Evolutionary conservation across 2,888 invertebrate genomes (phyloP).

Genomic region (Cordylochernes scorpioides): DNA sequence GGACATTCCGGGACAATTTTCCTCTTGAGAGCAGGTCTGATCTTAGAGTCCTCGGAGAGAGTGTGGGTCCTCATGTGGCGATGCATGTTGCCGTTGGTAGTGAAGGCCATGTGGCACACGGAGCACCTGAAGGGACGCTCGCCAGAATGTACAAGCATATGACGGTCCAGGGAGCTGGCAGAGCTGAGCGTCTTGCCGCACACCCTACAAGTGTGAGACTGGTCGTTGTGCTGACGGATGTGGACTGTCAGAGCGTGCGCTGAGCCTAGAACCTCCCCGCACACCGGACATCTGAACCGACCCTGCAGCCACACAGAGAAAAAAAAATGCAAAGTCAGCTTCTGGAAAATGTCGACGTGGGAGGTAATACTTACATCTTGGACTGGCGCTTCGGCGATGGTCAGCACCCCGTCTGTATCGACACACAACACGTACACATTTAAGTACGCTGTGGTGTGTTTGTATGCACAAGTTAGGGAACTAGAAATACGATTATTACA

Average conservation of each 20-base stretch:
- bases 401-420: too few relatives aligned
- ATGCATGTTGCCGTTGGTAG: slow-evolving; percentile 62
- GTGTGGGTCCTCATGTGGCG: slow-evolving; percentile 47
- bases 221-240: slow-evolving; percentile 29
- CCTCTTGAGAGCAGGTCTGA: slow-evolving; percentile 2
- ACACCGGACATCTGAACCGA: slow-evolving; percentile 44
- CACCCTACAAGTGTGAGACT: slow-evolving; percentile 34
- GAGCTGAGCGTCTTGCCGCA: slow-evolving; percentile 44
- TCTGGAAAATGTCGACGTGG: too few relatives aligned
- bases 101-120: slow-evolving; percentile 48
- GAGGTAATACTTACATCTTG: too few relatives aligned
- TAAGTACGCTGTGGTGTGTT: too few relatives aligned
- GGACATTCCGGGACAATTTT: slow-evolving; percentile 1
- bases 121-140: slow-evolving; percentile 52
- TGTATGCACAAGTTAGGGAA: too few relatives aligned
- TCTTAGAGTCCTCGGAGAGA: slow-evolving; percentile 8
- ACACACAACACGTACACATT: too few relatives aligned
- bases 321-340: too few relatives aligned
- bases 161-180: slow-evolving; percentile 46
- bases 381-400: too few relatives aligned
- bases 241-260: slow-evolving; percentile 41
- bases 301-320: too few relatives aligned
- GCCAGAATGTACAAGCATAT: slow-evolving; percentile 49
- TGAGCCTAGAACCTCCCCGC: slow-evolving; percentile 32
- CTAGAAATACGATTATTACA: too few relatives aligned